A percentile compares a stretch with the other conserved stretches of the same genome.
phyloP scores from a whole-genome alignment of 1,140 invertebrate genomes.

The Brachystomella parvula region DNA sequence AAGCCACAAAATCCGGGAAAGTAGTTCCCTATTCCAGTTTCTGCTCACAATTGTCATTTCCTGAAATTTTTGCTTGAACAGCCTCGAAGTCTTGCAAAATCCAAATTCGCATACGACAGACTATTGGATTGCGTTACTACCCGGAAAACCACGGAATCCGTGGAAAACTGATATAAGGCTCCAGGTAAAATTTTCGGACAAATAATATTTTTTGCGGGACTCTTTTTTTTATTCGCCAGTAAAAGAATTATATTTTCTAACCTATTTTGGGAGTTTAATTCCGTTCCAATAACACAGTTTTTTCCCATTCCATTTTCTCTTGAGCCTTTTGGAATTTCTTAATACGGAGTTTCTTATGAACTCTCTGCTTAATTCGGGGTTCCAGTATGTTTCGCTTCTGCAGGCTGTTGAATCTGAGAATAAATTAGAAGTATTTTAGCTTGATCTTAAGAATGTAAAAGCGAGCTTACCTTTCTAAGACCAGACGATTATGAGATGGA shows the following conservation, averaged over 20 bases:
- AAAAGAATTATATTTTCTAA: no score
- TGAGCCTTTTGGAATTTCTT: constrained; percentile 21
- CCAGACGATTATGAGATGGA: constrained; percentile 2
- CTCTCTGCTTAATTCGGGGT: constrained; percentile 45
- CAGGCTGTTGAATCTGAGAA: constrained; percentile 59
- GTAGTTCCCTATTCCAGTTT: no score
- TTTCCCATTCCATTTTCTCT: constrained; percentile 37
- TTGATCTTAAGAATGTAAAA: constrained; percentile 5
- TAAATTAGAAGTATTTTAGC: neutral
- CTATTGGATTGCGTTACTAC: no score
- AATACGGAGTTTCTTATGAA: constrained; percentile 23
- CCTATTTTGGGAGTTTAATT: constrained; percentile 18
- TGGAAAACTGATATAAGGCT: no score
- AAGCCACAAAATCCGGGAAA: no score
- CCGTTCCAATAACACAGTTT: constrained; percentile 37
- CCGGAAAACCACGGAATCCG: no score
- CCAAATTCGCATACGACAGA: no score
- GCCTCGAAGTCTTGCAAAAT: no score
- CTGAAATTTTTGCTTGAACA: no score
- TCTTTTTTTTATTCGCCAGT: neutral
- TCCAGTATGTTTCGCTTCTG: constrained; percentile 70
- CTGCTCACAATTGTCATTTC: no score
- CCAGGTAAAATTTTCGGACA: no score
- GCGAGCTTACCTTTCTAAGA: constrained; percentile 18
- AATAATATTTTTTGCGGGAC: neutral